Conservation (phyloP, 2,888 invertebrate species). For the Drosophila tripunctata region DNA sequence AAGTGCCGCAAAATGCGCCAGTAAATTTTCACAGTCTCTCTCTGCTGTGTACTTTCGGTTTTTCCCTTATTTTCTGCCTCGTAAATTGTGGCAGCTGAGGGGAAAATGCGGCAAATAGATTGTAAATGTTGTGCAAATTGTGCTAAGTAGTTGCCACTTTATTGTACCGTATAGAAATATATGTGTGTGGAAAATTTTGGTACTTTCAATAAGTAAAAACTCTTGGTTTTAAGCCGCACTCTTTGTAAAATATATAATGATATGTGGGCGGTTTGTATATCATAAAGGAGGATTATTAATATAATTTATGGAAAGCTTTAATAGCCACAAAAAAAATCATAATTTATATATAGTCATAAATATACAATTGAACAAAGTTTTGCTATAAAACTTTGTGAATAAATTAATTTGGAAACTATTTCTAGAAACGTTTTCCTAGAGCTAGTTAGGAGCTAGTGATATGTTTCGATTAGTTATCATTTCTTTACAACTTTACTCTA, state of each 20-base stretch:
- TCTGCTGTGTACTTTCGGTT: constrained; percentile 3
- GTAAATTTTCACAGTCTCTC: constrained; percentile 29
- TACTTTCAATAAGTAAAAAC: constrained; percentile 6
- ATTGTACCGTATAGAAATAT: too few species aligned
- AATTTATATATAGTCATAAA: background rate
- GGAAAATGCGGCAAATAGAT: constrained; percentile 23
- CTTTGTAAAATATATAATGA: background rate
- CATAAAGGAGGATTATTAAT: background rate
- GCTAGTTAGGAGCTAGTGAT: too few species aligned
- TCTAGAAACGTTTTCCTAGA: too few species aligned
- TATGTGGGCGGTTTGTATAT: background rate
- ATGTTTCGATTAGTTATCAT: too few species aligned
- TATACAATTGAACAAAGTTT: too few species aligned
- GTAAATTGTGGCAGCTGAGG: background rate
- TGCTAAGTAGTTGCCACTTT: constrained; percentile 53
- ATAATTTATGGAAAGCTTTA: constrained; percentile 13
- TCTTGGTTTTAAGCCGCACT: constrained; percentile 3
- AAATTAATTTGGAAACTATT: too few species aligned
- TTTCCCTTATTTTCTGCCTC: background rate
- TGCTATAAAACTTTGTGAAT: too few species aligned
- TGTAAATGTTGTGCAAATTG: constrained; percentile 45
- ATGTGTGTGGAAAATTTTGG: background rate
- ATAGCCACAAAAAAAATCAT: background rate
- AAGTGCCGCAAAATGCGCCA: constrained; percentile 57
- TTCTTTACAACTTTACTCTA: too few species aligned